These are phyloP conservation scores for Brachymystax lenok DNA, from an alignment of 2,797 vertebrate genomes.

Conservation along the genomic window DNA sequence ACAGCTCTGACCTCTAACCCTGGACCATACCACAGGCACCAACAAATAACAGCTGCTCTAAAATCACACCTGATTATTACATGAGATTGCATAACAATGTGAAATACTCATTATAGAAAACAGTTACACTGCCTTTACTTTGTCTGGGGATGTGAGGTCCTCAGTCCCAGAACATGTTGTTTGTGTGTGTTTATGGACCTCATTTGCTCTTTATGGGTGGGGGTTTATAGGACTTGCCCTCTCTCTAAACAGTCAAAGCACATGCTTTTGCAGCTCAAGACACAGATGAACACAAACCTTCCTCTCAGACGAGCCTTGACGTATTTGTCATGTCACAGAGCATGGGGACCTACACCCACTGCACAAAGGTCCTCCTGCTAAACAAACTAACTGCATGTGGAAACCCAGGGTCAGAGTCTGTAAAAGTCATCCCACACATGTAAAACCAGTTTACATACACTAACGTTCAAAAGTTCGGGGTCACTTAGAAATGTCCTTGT, in stretches of 20 bases:
- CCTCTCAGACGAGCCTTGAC: neutral
- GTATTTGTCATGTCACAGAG: constrained; percentile 9
- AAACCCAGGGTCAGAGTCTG: too few relatives aligned
- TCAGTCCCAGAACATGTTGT: neutral
- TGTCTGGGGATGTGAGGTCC: neutral
- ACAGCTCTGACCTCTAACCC: constrained; percentile 19
- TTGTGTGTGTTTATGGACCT: neutral
- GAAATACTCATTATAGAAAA: constrained; percentile 6
- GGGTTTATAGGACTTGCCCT: constrained; percentile 9
- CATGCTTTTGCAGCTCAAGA: neutral
- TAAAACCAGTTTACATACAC: too few relatives aligned
- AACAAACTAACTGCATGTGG: too few relatives aligned
- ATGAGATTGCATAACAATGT: constrained; percentile 16
- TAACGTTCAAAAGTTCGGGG: too few relatives aligned
- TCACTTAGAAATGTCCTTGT: too few relatives aligned
- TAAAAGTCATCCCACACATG: too few relatives aligned
- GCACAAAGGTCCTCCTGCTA: too few relatives aligned
- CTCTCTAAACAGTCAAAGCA: constrained; percentile 14
- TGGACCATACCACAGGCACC: constrained; percentile 8
- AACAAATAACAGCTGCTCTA: constrained; percentile 11
- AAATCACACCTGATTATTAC: constrained; percentile 6
- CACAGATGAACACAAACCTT: neutral
- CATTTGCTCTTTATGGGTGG: neutral
- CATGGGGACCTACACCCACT: neutral
- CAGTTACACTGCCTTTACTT: neutral